Evolutionary conservation across 2,888 invertebrate species (phyloP).

Genomic region (Eubasilissa splendida): DNA sequence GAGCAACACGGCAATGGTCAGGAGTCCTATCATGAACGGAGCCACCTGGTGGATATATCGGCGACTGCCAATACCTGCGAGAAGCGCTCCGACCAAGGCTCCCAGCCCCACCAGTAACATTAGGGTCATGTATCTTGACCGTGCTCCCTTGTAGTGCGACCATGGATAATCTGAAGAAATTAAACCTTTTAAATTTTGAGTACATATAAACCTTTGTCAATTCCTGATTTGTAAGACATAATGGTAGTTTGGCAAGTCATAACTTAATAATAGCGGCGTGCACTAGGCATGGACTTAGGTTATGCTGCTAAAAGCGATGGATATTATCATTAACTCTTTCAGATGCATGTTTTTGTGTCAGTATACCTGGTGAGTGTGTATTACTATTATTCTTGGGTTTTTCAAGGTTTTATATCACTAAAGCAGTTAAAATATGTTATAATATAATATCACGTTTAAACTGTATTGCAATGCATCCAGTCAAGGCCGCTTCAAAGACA

Average conservation of each 20-base stretch:
- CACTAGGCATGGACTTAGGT: too few species aligned
- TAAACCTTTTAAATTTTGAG: background rate
- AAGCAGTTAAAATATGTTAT: too few species aligned
- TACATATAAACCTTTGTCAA: background rate
- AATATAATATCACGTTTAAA: too few species aligned
- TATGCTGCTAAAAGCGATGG: too few species aligned
- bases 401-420: too few species aligned
- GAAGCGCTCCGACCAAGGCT: slow-evolving; percentile 43
- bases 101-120: slow-evolving; percentile 45
- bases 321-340: too few species aligned
- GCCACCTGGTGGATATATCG: slow-evolving; percentile 49
- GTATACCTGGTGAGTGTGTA: too few species aligned
- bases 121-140: slow-evolving; percentile 22
- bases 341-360: too few species aligned
- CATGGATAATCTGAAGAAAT: slow-evolving; percentile 11
- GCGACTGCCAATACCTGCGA: slow-evolving; percentile 39
- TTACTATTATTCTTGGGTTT: too few species aligned
- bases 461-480: too few species aligned
- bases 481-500: too few species aligned
- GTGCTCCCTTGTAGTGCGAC: background rate
- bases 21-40: slow-evolving; percentile 32
- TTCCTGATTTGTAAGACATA: background rate
- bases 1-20: slow-evolving; percentile 38
- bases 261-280: too few species aligned
- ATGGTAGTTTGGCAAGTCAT: background rate